phyloP scores from a whole-genome alignment of 2,888 invertebrate species.

The Tuberolachnus salignus region DNA sequence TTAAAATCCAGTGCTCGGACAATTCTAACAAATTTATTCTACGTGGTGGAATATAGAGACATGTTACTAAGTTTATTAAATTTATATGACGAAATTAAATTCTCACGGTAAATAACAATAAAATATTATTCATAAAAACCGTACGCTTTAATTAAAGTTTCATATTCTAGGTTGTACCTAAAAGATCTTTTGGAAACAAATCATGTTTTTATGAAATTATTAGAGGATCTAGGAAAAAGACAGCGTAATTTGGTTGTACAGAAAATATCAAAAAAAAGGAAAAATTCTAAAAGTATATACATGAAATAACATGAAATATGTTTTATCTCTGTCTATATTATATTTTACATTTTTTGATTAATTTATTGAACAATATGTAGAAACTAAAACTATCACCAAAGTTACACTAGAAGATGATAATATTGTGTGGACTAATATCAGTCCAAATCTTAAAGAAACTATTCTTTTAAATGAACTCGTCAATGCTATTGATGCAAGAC shows the following conservation, averaged over 20 bases:
- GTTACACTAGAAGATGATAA: conserved; percentile 15
- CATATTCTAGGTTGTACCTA: conserved; percentile 73
- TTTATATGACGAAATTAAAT: conserved; percentile 80
- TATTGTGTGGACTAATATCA: conserved; percentile 27
- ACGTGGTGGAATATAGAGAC: conserved; percentile 92
- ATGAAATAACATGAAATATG: too few species aligned
- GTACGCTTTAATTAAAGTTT: conserved; percentile 38
- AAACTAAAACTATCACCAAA: conserved; percentile 4
- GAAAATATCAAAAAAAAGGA: conserved; percentile 64
- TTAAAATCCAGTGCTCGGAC: conserved; percentile 82
- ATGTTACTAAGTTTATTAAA: conserved; percentile 69
- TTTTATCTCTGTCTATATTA: too few species aligned
- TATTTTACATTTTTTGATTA: not conserved
- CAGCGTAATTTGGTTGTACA: conserved; percentile 73
- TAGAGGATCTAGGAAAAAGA: conserved; percentile 71
- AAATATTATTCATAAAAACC: not conserved
- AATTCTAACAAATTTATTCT: conserved; percentile 89
- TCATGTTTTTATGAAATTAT: conserved; percentile 88
- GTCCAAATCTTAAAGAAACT: conserved; percentile 15
- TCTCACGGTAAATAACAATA: conserved; percentile 76
- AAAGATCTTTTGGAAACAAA: conserved; percentile 87
- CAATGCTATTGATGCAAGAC: conserved; percentile 66
- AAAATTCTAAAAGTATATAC: conserved; percentile 12
- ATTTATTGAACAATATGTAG: conserved; percentile 1
- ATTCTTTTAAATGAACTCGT: conserved; percentile 43